Evolutionary conservation across 2,888 invertebrate species (phyloP).

Genomic region (Orthosia gothica): DNA sequence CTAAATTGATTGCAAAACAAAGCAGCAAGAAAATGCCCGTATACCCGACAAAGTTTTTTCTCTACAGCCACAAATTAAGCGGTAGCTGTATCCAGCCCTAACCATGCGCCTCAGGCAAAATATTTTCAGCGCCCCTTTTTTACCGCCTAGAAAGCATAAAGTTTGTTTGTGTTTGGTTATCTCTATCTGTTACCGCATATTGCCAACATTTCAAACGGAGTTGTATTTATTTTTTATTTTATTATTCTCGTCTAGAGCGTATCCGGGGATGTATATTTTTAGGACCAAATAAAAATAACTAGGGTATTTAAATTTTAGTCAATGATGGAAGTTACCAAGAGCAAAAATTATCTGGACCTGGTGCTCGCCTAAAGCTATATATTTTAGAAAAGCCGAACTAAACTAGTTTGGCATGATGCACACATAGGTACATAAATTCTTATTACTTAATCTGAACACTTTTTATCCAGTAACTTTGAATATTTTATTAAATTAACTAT

Average conservation of each 20-base stretch:
- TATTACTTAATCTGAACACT: neutral
- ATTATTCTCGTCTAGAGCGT: neutral
- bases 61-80: neutral
- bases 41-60: neutral
- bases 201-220: constrained; percentile 7
- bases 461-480: neutral
- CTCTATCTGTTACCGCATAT: constrained; percentile 6
- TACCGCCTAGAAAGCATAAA: constrained; percentile 2
- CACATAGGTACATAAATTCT: neutral
- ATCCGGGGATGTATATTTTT: neutral
- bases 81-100: neutral
- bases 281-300: neutral
- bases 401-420: neutral
- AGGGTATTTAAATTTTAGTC: neutral
- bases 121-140: constrained; percentile 7
- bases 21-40: neutral
- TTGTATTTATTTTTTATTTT: neutral
- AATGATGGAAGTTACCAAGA: neutral
- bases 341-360: neutral
- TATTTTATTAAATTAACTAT: constrained; percentile 9
- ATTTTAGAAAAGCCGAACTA: neutral
- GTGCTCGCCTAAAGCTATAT: neutral
- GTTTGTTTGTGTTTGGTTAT: constrained; percentile 14
- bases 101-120: neutral
- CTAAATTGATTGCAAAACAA: neutral